phyloP scores from a whole-genome alignment of 2,888 invertebrate species.

The Scaptomyza polygonia region DNA sequence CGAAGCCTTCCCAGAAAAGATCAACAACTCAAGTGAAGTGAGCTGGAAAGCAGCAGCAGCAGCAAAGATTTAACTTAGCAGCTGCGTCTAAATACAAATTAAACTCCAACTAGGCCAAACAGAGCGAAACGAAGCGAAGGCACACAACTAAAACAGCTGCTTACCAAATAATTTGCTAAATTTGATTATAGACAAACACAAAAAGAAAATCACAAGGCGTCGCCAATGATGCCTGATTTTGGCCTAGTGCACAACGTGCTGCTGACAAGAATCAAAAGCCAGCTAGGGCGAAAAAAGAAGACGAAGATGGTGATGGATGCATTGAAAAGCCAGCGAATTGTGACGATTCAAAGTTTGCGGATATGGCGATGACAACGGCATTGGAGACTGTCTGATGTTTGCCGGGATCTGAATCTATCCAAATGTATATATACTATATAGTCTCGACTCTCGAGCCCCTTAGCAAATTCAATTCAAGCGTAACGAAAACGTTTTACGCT shows the following conservation, averaged over 20 bases:
- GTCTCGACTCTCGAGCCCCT: conserved; percentile 26
- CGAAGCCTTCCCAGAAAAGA: conserved; percentile 52
- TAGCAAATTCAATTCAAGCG: conserved; percentile 67
- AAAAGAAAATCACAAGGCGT: conserved; percentile 24
- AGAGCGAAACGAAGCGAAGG: conserved; percentile 31
- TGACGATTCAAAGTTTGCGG: conserved; percentile 53
- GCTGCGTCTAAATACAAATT: conserved; percentile 69
- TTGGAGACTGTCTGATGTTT: conserved; percentile 25
- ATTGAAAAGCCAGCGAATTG: conserved; percentile 67
- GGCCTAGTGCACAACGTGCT: conserved; percentile 26
- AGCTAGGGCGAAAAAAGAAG: conserved; percentile 19
- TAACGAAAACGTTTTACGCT: conserved; percentile 72
- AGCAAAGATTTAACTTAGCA: conserved; percentile 50
- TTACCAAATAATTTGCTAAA: conserved; percentile 63
- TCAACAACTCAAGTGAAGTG: conserved; percentile 67
- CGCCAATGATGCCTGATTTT: conserved; percentile 29
- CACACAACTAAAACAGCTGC: conserved; percentile 31
- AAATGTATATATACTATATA: conserved; percentile 7
- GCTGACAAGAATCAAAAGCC: conserved; percentile 33
- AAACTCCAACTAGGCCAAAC: conserved; percentile 46
- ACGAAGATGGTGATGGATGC: conserved; percentile 31
- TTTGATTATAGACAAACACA: conserved; percentile 56
- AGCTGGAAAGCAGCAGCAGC: conserved; percentile 58
- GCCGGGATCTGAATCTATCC: conserved; percentile 14
- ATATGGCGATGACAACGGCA: conserved; percentile 37